Evolutionary conservation across 2,113 vertebrate genomes (phyloP), one percentile per base, ranked within the genome.

Genomic region (Porphyrio hochstetteri): DNA sequence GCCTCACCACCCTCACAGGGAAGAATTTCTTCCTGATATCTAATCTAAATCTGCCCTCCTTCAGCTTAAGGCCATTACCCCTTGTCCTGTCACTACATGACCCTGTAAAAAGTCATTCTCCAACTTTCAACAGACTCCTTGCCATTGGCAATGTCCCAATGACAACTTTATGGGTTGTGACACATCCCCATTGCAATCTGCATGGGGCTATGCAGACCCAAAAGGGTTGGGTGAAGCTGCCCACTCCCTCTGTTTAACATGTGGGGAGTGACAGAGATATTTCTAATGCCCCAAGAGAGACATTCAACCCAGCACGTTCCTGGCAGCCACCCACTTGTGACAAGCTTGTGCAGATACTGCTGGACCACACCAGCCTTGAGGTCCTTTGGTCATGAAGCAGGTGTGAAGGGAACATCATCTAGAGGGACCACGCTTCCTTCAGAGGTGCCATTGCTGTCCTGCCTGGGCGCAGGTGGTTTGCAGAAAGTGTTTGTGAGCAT

Each of bases 391-490:
- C 65, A 61, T 46, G 29, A 72, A 69, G 33, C 25, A 74, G 8
- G 3, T 80, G 29, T 83, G 55, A 88, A 35, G 2, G 9, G 16
- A 65, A 77, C 2, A 3, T 35, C 50, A 76, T 16, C 70, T 61
- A 20, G 38, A 90, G 79, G 59, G 33, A 24, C 29, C 6, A 4
- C 33, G 16, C 29, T 78, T 71, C 46, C 27, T 65, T 53, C 63
- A 61, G 56, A 35, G 27, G 29, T 65, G 29, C 23, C 33, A 19
- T 1, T 46, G 61, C 61, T 86, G 53, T 42, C 29, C 55, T 80
- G n/a, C 33, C 44, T 57, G 40, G 44, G 17, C 23, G 13, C 0
- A 0, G 15, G 31, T 21, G 23, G 44, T 67, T 91, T 74, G 44
- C 64, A 70, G 64, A 82, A 72, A 86, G 35, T 24, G 59, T 11